Conservation (phyloP, 1,140 invertebrate species). For the Heliconius hermathena region DNA sequence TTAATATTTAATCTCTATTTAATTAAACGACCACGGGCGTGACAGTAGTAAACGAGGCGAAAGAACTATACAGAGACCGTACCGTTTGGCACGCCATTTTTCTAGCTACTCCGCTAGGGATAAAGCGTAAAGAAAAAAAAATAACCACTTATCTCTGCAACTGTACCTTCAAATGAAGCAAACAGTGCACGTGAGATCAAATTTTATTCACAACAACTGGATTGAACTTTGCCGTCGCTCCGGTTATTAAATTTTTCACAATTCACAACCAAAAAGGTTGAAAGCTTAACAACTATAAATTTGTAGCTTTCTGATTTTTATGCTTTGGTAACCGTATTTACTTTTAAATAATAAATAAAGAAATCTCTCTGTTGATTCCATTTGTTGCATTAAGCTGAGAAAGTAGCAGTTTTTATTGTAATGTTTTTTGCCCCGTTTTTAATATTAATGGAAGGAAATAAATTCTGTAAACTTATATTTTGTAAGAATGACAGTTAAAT, state of each 20-base stretch:
- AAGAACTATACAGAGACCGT: too few relatives aligned
- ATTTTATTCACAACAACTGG: conserved; percentile 8
- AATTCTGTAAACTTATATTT: neutral
- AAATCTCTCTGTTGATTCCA: neutral
- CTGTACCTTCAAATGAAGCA: conserved; percentile 1
- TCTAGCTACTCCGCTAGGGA: too few relatives aligned
- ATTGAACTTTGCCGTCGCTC: neutral
- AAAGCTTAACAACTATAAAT: conserved; percentile 8
- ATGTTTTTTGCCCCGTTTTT: neutral
- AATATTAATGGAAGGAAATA: neutral
- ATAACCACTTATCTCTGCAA: neutral
- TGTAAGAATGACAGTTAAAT: neutral
- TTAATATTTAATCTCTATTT: too few relatives aligned
- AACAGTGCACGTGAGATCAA: conserved; percentile 12
- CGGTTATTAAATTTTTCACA: conserved; percentile 11
- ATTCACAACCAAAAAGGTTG: conserved; percentile 2
- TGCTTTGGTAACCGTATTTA: neutral
- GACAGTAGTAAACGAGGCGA: too few relatives aligned
- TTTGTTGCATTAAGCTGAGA: neutral
- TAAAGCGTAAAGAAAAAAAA: too few relatives aligned
- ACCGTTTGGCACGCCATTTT: too few relatives aligned
- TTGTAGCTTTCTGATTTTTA: neutral
- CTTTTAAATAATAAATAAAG: neutral
- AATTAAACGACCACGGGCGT: too few relatives aligned
- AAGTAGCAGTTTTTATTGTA: neutral